Percentiles rank a stretch among this genome's conserved stretches.
Evolutionary conservation across 2,113 vertebrate genomes (phyloP).

Genomic region (Ovis aries): DNA sequence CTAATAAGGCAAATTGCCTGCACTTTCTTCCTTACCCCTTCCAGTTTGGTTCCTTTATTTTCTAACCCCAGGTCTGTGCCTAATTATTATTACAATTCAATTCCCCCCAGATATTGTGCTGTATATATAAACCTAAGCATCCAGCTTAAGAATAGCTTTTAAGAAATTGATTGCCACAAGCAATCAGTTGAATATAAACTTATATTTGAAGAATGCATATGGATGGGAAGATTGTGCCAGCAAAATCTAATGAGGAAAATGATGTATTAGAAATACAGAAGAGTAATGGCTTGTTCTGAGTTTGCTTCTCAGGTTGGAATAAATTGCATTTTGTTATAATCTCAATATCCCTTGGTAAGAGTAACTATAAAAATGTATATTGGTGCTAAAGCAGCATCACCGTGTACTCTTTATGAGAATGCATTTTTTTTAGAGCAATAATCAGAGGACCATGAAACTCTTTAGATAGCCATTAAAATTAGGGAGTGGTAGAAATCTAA

Average conservation of each 20-base stretch:
- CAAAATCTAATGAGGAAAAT: conserved; percentile 53
- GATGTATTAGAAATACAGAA: not conserved
- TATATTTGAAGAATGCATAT: conserved; percentile 3
- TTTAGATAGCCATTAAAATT: conserved; percentile 70
- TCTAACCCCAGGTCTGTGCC: not conserved
- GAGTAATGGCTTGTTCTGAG: not conserved
- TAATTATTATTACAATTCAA: conserved; percentile 25
- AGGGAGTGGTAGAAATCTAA: conserved; percentile 59
- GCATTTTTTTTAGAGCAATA: conserved; percentile 48
- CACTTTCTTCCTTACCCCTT: not conserved
- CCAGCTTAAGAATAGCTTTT: conserved; percentile 35
- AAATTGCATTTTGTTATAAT: conserved; percentile 18
- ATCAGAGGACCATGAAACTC: conserved; percentile 61
- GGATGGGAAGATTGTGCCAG: not conserved
- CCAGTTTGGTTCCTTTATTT: not conserved
- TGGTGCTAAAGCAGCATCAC: not conserved
- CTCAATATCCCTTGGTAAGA: not conserved
- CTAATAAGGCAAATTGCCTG: not conserved
- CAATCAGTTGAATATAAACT: conserved; percentile 41
- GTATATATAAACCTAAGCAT: not conserved
- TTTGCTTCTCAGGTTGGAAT: conserved; percentile 1
- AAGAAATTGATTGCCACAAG: conserved; percentile 28
- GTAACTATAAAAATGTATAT: conserved; percentile 3
- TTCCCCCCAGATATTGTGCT: not conserved
- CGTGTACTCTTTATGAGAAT: not conserved